Evolutionary conservation across 1,140 invertebrate species (phyloP).

Genomic region (Drosophila sturtevanti): DNA sequence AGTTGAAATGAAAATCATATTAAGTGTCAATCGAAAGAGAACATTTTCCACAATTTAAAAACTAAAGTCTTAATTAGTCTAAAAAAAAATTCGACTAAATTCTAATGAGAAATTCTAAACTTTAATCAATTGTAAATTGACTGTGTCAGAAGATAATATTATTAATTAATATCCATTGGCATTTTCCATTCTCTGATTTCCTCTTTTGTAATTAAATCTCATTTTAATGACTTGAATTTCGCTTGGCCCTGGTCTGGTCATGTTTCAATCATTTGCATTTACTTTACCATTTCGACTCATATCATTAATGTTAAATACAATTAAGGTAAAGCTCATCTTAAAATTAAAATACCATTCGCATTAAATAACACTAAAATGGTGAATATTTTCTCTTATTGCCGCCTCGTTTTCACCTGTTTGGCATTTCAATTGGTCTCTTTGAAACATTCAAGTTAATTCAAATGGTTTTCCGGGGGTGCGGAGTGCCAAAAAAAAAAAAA

Average conservation of each 20-base stretch:
- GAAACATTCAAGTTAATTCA: conserved; percentile 21
- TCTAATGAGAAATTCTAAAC: not conserved
- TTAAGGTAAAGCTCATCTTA: conserved; percentile 11
- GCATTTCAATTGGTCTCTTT: conserved; percentile 36
- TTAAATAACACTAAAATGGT: conserved; percentile 32
- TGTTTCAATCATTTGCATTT: conserved; percentile 2
- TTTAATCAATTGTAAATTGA: not conserved
- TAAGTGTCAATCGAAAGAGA: too few species aligned
- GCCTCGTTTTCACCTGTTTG: conserved; percentile 1
- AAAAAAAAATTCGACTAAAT: too few species aligned
- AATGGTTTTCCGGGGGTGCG: too few species aligned
- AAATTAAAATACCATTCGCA: conserved; percentile 17
- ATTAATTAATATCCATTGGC: not conserved
- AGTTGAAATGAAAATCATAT: too few species aligned
- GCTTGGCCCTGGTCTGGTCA: not conserved
- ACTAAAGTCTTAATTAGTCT: too few species aligned
- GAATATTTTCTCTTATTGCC: conserved; percentile 21
- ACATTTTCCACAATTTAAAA: too few species aligned
- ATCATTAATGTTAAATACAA: conserved; percentile 3
- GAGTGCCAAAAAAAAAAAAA: too few species aligned
- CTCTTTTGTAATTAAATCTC: not conserved
- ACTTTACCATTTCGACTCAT: not conserved
- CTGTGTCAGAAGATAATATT: not conserved
- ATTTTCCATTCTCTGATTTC: not conserved
- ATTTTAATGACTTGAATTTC: not conserved